Conservation (phyloP, 2,113 vertebrate genomes). For the Neofelis nebulosa region DNA sequence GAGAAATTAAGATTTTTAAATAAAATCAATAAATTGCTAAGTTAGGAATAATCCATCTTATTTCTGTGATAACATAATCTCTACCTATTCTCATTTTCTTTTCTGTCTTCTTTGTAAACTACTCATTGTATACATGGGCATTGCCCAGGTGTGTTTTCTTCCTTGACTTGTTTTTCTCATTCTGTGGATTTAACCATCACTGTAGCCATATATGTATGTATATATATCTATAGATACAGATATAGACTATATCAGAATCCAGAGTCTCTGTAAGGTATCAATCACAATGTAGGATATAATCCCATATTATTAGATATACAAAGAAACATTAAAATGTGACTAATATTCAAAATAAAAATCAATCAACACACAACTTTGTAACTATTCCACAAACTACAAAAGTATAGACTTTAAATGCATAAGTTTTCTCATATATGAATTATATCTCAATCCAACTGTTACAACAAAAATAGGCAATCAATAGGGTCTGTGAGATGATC, state of each 20-base stretch:
- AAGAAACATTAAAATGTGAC: conserved; percentile 31
- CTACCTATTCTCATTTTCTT: background rate
- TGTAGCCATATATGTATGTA: background rate
- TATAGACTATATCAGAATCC: background rate
- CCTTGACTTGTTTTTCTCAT: no score
- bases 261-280: background rate
- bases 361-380: background rate
- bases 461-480: background rate
- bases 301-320: background rate
- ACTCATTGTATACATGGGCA: background rate
- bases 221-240: background rate
- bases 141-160: background rate
- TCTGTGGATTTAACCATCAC: background rate
- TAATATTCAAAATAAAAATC: background rate
- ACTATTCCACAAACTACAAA: background rate
- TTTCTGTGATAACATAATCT: background rate
- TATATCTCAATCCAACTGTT: background rate
- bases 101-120: background rate
- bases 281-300: background rate
- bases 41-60: background rate
- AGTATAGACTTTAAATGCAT: background rate
- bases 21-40: background rate
- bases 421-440: background rate
- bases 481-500: background rate
- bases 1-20: background rate